These are phyloP conservation scores for Siniperca knerii DNA, from an alignment of 2,113 vertebrate species.

Conservation along the genomic window DNA sequence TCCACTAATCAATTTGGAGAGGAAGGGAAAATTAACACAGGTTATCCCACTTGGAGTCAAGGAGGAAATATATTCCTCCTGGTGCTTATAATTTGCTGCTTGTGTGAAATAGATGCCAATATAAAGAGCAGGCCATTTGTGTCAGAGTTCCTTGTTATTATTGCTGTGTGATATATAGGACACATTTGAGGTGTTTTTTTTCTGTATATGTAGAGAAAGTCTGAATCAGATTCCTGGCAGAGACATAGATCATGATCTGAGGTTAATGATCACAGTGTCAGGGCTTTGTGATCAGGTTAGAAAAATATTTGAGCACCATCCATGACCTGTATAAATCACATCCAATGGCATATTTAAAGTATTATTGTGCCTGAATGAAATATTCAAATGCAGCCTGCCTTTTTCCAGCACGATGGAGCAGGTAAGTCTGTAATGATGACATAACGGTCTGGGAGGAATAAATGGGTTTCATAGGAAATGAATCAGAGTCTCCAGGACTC, in stretches of 20 bases:
- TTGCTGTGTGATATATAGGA: constrained; percentile 43
- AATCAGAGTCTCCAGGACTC: constrained; percentile 54
- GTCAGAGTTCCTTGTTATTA: constrained; percentile 39
- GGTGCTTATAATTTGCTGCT: constrained; percentile 52
- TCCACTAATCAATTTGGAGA: constrained; percentile 82
- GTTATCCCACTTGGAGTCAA: constrained; percentile 48
- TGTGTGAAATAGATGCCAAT: constrained; percentile 41
- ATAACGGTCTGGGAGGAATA: constrained; percentile 56
- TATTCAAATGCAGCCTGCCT: constrained; percentile 65
- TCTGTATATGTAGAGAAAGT: constrained; percentile 32
- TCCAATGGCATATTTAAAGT: constrained; percentile 65
- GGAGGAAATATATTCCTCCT: constrained; percentile 53
- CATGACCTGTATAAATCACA: constrained; percentile 70
- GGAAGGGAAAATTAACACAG: constrained; percentile 75
- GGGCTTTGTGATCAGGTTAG: constrained; percentile 59
- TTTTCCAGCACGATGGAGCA: constrained; percentile 37
- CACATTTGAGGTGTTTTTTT: neutral
- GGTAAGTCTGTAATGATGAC: constrained; percentile 70
- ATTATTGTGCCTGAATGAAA: constrained; percentile 79
- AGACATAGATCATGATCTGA: constrained; percentile 39
- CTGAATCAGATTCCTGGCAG: constrained; percentile 23
- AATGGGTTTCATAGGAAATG: constrained; percentile 63
- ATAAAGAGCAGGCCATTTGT: constrained; percentile 44
- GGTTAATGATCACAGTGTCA: constrained; percentile 59
- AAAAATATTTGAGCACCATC: constrained; percentile 55